Conservation (phyloP, 2,797 vertebrate species). For the Squalus acanthias region DNA sequence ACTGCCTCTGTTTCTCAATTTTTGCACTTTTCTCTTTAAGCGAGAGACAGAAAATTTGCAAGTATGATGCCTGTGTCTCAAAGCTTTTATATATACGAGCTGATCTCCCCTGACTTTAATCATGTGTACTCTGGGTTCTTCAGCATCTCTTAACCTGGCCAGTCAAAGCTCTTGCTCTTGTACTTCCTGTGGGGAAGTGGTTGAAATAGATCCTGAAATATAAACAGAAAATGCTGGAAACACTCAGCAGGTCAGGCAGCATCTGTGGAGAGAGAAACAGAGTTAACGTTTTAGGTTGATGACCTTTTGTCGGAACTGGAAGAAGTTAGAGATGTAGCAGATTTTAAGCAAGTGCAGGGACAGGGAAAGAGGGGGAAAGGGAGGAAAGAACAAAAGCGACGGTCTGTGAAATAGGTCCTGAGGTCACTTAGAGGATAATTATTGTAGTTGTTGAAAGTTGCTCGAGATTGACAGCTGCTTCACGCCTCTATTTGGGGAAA, state of each 20-base stretch:
- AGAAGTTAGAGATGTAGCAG: background rate
- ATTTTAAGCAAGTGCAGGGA: background rate
- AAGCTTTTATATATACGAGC: background rate
- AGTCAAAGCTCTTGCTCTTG: background rate
- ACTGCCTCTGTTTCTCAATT: background rate
- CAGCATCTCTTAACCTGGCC: background rate
- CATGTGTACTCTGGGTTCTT: background rate
- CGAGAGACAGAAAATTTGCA: background rate
- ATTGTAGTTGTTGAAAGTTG: background rate
- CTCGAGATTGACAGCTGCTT: background rate
- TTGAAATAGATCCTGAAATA: background rate
- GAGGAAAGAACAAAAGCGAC: background rate
- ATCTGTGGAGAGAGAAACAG: background rate
- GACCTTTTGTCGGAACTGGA: background rate
- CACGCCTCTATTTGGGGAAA: background rate
- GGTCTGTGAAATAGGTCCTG: background rate
- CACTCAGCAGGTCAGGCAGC: background rate
- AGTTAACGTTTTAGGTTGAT: background rate
- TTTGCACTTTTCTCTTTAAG: background rate
- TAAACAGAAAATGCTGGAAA: background rate
- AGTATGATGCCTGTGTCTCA: background rate
- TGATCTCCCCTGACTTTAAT: background rate
- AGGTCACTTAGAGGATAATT: background rate
- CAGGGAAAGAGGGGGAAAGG: background rate
- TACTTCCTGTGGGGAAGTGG: background rate